Evolutionary conservation across 2,113 vertebrate genomes (phyloP).

Genomic region (Colinus virginianus): DNA sequence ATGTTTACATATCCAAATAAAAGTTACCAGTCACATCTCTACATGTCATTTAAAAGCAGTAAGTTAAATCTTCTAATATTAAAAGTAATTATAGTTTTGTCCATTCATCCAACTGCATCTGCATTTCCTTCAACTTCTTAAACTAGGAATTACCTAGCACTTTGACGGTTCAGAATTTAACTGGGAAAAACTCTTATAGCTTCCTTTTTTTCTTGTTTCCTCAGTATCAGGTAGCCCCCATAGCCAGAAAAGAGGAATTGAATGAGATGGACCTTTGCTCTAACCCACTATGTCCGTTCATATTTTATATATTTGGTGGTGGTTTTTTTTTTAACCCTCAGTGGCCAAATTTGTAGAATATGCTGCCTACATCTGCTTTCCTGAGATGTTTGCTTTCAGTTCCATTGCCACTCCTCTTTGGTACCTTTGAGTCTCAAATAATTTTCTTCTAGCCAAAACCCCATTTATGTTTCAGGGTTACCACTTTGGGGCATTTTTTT

Average conservation of each 20-base stretch:
- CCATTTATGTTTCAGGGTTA: neutral
- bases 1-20: conserved; percentile 40
- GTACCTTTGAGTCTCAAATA: neutral
- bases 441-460: neutral
- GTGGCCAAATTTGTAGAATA: neutral
- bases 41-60: neutral
- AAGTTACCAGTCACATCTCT: conserved; percentile 15
- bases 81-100: neutral
- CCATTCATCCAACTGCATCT: neutral
- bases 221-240: neutral
- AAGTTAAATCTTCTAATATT: neutral
- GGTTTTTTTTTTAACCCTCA: neutral
- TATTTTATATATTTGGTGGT: neutral
- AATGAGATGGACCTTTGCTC: neutral
- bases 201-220: neutral
- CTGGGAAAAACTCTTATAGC: neutral
- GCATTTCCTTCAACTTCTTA: neutral
- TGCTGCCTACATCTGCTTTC: neutral
- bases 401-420: neutral
- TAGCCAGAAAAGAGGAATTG: neutral
- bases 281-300: neutral
- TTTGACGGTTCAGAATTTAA: neutral
- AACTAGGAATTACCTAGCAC: neutral
- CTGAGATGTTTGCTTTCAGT: neutral
- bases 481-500: neutral